These are phyloP conservation scores for Aphrocallistes beatrix DNA, from an alignment of 37 sponge, comb jelly and placozoan species.

Conservation along the genomic window DNA sequence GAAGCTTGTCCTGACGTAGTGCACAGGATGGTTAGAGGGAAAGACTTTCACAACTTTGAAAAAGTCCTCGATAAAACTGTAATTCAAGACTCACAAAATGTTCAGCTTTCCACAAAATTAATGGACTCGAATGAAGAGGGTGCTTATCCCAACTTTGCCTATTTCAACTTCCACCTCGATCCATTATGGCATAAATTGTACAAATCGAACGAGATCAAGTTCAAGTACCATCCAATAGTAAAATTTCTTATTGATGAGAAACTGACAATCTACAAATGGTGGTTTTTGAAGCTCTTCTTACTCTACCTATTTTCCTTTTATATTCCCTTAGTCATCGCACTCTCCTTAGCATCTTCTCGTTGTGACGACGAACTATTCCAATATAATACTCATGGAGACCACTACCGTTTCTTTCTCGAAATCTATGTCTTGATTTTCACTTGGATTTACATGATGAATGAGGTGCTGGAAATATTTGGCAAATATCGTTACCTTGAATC, in stretches of 20 bases:
- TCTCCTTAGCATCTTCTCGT: not conserved
- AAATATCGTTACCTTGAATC: not conserved
- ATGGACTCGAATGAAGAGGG: conserved; percentile 14
- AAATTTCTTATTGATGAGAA: not conserved
- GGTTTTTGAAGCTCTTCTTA: not conserved
- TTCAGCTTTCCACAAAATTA: not conserved
- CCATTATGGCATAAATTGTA: not conserved
- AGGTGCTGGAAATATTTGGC: not conserved
- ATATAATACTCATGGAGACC: not conserved
- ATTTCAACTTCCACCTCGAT: not conserved
- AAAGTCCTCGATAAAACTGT: not conserved
- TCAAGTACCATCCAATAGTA: not conserved
- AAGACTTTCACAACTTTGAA: not conserved
- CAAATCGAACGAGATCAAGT: not conserved
- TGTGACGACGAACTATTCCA: not conserved
- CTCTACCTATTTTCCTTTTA: not conserved
- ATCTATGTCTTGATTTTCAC: not conserved
- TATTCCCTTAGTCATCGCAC: not conserved
- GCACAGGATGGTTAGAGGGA: not conserved
- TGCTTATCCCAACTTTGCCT: not conserved
- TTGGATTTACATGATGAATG: not conserved
- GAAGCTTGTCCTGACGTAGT: not conserved
- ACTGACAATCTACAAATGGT: not conserved
- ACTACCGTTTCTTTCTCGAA: not conserved
- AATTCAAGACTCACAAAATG: not conserved